A percentile compares a stretch with the other conserved stretches of the same genome.
phyloP scores from a whole-genome alignment of 2,113 vertebrate genomes.

The Poeciliopsis turrubarensis region DNA sequence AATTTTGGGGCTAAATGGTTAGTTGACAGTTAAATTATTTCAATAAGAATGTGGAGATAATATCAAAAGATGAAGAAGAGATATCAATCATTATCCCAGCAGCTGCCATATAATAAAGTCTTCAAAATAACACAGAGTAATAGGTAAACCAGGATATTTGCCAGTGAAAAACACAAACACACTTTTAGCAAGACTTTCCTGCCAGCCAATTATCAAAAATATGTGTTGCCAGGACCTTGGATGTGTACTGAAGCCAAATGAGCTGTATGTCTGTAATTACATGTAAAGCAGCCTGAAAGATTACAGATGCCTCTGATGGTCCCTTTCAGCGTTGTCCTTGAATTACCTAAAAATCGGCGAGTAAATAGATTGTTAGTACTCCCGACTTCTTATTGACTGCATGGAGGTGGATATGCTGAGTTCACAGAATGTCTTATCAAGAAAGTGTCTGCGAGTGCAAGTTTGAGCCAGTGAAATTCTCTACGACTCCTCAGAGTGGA shows the following conservation, averaged over 20 bases:
- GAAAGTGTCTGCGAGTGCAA: slow-evolving; percentile 51
- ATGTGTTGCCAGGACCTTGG: slow-evolving; percentile 62
- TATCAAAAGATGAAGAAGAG: slow-evolving; percentile 56
- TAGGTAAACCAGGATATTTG: slow-evolving; percentile 30
- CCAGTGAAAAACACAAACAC: slow-evolving; percentile 36
- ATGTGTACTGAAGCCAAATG: slow-evolving; percentile 62
- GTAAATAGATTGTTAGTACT: slow-evolving; percentile 29
- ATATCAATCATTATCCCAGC: slow-evolving; percentile 65
- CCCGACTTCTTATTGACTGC: slow-evolving; percentile 31
- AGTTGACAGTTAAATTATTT: slow-evolving; percentile 71
- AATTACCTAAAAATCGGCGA: slow-evolving; percentile 37
- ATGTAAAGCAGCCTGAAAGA: slow-evolving; percentile 37
- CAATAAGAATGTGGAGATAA: slow-evolving; percentile 65
- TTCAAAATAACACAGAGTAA: slow-evolving; percentile 61
- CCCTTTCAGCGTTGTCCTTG: slow-evolving; percentile 49
- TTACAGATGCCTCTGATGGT: slow-evolving; percentile 45
- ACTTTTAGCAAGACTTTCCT: slow-evolving; percentile 50
- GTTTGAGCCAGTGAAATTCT: slow-evolving; percentile 51
- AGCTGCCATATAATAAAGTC: slow-evolving; percentile 70
- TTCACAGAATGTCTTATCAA: slow-evolving; percentile 57
- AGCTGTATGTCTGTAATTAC: slow-evolving; percentile 55
- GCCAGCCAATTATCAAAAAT: slow-evolving; percentile 65
- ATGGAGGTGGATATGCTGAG: slow-evolving; percentile 59
- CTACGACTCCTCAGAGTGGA: slow-evolving; percentile 31
- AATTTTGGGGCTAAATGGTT: slow-evolving; percentile 65